Conservation (phyloP, 2,797 vertebrate species). For the Eidolon dupreanum region DNA sequence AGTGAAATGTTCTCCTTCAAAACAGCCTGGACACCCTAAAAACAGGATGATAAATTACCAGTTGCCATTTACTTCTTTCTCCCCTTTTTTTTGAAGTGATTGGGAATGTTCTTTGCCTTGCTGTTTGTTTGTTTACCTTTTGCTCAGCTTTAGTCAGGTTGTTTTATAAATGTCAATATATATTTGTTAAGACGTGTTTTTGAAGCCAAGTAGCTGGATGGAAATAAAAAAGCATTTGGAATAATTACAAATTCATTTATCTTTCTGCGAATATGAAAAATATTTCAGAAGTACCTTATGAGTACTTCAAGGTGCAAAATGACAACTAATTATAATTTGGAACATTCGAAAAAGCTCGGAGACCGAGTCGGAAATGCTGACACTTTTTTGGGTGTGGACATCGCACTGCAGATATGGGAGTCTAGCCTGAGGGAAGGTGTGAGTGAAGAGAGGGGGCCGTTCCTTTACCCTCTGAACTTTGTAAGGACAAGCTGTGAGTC, state of each 20-base stretch:
- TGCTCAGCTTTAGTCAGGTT: not conserved
- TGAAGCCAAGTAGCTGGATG: not conserved
- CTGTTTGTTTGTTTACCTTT: not conserved
- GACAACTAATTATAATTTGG: not conserved
- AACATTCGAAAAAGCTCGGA: not conserved
- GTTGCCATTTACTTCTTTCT: not conserved
- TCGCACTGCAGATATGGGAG: rapidly evolving
- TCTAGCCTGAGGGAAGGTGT: too few species aligned
- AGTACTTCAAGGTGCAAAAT: not conserved
- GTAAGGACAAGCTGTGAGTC: not conserved
- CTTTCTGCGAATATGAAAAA: not conserved
- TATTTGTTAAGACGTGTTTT: not conserved
- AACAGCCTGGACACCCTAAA: slow-evolving; percentile 62
- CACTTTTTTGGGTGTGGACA: rapidly evolving
- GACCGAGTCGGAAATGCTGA: not conserved
- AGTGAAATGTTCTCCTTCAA: slow-evolving; percentile 58
- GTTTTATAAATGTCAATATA: rapidly evolving
- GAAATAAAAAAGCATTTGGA: not conserved
- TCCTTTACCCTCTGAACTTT: not conserved
- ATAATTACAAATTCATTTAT: not conserved
- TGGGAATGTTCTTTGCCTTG: not conserved
- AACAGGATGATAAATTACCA: slow-evolving; percentile 66
- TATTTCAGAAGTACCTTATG: not conserved
- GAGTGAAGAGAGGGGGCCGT: too few species aligned
- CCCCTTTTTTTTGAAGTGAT: not conserved